Evolutionary conservation across 2,797 vertebrate genomes (phyloP), one percentile per base, ranked within the genome.

Genomic region (Danio kyathit): DNA sequence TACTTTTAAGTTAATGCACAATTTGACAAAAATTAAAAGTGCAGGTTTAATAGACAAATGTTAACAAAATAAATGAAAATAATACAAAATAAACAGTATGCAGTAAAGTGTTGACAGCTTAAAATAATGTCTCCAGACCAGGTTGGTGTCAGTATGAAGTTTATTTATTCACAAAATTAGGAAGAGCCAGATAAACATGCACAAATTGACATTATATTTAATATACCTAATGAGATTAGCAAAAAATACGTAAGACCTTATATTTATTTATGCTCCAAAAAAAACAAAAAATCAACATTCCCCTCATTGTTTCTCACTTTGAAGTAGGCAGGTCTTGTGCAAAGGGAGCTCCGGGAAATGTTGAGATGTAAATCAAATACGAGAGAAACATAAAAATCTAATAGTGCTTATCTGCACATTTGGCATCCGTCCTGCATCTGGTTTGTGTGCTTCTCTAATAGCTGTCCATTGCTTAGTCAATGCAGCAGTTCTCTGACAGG

Each of bases 361-460:
- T n/a, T 41, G 40, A 17, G 54, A 59, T 72, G 49, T 60, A 70
- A 72, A 75, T 79, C n/a, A 74, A 41, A 61, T 46, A 71, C 46
- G 7, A 65, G 44, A 71, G 72, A 65, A 49, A 75, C 52, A 72
- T 38, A 48, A 54, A 66, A 77, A 56, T 61, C 8, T 60, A 44
- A 84, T 70, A 63, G 16, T 57, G 40, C 73, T 75, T 80, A 79
- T 84, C 44, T 80, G 13, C 17, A 19, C 14, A 69, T 64, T 81
- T 79, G 57, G 51, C 65, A 74, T 82, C 69, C 44, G 17, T 76
- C 72, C 65, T 83, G 82, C 41, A 12, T 83, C 83, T 87, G 86
- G 77, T 79, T 84, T 79, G 17, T 83, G 69, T 80, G 72, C 44
- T 16, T 16, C 43, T 56, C 41, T 75, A 57, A 82, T 77, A 72